Evolutionary conservation across 2,888 invertebrate species (phyloP), one percentile per base, ranked within the genome.

Genomic region (Chloroclystis v-ata): DNA sequence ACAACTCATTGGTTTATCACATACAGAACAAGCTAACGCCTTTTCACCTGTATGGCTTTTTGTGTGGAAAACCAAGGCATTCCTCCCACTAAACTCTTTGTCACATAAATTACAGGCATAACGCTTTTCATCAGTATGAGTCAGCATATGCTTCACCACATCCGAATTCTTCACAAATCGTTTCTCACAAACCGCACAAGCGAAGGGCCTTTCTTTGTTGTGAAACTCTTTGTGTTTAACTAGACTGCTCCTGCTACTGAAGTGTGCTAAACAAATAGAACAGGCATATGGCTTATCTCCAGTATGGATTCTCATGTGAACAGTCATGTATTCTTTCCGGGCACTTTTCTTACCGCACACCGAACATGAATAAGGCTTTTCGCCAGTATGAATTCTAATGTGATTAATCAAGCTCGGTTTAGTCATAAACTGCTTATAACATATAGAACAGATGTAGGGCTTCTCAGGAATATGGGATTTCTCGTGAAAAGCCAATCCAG

Each of bases 1-100:
- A n/a, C n/a, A n/a, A n/a, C n/a, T n/a, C n/a, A n/a, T n/a, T n/a
- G n/a, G n/a, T n/a, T n/a, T n/a, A n/a, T n/a, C n/a, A n/a, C n/a
- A n/a, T 1, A 29, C 12, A 29, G 11, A 8, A 5, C 32, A 32
- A 5, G 14, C 14, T 5, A 13, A 1, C n/a, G 14, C 1, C 14
- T 14, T 32, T 1, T 32, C 14, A 8, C n/a, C 32, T 5, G 32
- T 32, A n/a, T 32, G 32, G 14, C 9, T 32, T 32, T 14, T 32
- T 14, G 14, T 32, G n/a, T 32, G 32, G 0, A 9, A 11, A 13
- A 9, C 14, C 13, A 32, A 32, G 14, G 12, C 14, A 32, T 9
- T 12, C n/a, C 14, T 32, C 9, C 44, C 41, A 53, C 42, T 41
- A 46, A 47, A 32, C 25, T 32, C 9, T 32, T 14, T 32, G 4